phyloP scores from a whole-genome alignment of 2,888 invertebrate genomes.

The Nezara viridula region DNA sequence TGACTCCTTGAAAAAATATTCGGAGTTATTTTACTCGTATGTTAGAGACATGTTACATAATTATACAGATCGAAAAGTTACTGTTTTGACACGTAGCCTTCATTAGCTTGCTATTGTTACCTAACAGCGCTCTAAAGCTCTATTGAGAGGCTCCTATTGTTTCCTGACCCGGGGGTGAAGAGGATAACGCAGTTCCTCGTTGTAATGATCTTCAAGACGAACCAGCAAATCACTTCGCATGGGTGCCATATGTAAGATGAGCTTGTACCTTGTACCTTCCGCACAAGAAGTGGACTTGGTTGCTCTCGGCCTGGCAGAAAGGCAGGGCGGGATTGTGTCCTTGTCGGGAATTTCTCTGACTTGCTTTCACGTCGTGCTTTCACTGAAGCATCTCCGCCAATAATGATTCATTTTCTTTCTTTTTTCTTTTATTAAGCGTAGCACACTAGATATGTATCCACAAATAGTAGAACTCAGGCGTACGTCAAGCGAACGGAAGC shows the following conservation, averaged over 20 bases:
- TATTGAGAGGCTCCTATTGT: background rate
- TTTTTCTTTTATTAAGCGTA: background rate
- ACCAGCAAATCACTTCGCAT: background rate
- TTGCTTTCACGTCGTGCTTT: slow-evolving; percentile 16
- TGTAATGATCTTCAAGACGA: background rate
- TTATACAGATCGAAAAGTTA: background rate
- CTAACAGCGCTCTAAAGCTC: background rate
- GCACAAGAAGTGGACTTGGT: background rate
- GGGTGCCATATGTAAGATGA: background rate
- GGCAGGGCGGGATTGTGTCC: background rate
- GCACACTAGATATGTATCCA: background rate
- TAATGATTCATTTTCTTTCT: background rate
- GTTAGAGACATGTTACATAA: background rate
- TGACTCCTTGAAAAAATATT: background rate
- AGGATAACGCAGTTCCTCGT: background rate
- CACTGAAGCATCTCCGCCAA: slow-evolving; percentile 11
- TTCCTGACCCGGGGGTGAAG: background rate
- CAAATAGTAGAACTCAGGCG: background rate
- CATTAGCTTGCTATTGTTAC: background rate
- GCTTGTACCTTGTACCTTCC: background rate
- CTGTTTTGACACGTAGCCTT: background rate
- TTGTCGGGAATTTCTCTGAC: slow-evolving; percentile 43
- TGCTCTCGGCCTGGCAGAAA: background rate
- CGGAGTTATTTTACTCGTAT: background rate
- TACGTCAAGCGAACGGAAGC: background rate